Conservation (phyloP, 2,113 vertebrate species). For the Camarhynchus parvulus region DNA sequence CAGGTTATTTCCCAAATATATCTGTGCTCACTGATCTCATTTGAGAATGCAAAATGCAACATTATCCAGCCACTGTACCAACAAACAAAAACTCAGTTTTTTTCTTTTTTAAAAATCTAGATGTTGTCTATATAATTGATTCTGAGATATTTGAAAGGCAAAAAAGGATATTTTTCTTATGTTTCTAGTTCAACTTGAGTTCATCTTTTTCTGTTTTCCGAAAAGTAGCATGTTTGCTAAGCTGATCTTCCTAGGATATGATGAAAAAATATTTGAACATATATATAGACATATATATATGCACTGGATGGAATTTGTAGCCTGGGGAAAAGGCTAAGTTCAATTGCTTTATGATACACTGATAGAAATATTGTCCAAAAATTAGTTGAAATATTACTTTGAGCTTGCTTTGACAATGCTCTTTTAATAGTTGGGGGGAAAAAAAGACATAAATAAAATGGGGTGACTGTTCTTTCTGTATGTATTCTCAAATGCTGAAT, state of each 20-base stretch:
- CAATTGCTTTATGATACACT: neutral
- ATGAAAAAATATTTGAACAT: neutral
- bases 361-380: neutral
- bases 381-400: neutral
- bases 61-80: neutral
- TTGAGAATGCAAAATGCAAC: neutral
- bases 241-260: neutral
- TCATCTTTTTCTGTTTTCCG: neutral
- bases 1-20: neutral
- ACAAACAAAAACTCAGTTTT: neutral
- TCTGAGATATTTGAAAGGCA: neutral
- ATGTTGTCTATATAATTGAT: neutral
- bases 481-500: neutral
- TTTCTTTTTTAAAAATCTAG: neutral
- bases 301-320: neutral
- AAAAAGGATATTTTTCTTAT: neutral
- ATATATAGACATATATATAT: neutral
- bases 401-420: neutral
- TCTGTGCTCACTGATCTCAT: neutral
- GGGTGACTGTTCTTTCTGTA: neutral
- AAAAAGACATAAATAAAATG: neutral
- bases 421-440: rapidly evolving
- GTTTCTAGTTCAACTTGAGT: neutral
- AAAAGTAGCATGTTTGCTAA: neutral
- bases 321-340: neutral